Conservation (phyloP, 2,888 invertebrate species). For the Nomada ferruginata region DNA sequence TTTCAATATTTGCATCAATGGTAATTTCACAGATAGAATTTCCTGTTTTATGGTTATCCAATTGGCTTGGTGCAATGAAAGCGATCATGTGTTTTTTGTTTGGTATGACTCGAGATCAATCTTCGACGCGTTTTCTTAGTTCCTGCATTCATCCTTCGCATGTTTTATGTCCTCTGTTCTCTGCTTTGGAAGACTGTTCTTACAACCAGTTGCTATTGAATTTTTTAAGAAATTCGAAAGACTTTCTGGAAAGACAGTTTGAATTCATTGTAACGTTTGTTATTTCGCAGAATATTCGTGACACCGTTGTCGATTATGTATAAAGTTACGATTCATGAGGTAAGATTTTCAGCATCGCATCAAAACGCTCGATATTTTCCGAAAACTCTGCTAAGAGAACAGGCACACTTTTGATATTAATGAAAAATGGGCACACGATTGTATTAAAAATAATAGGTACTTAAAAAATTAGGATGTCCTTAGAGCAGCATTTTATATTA, state of each 20-base stretch:
- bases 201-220: neutral
- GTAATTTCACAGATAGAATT: neutral
- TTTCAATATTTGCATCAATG: too few relatives aligned
- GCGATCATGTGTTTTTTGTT: constrained; percentile 1
- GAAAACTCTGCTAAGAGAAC: too few relatives aligned
- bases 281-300: neutral
- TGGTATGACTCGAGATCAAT: neutral
- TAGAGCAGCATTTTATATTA: too few relatives aligned
- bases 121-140: constrained; percentile 4
- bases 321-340: too few relatives aligned
- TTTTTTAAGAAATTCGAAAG: neutral
- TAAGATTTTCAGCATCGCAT: too few relatives aligned
- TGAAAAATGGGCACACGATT: too few relatives aligned
- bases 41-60: neutral
- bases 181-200: neutral
- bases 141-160: neutral
- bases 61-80: constrained; percentile 1
- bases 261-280: neutral
- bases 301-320: too few relatives aligned
- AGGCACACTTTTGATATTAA: too few relatives aligned
- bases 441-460: too few relatives aligned
- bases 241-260: neutral
- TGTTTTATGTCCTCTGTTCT: constrained; percentile 2
- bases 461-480: too few relatives aligned
- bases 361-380: too few relatives aligned